Evolutionary conservation across 2,797 vertebrate species (phyloP).

Genomic region (Hipposideros larvatus): DNA sequence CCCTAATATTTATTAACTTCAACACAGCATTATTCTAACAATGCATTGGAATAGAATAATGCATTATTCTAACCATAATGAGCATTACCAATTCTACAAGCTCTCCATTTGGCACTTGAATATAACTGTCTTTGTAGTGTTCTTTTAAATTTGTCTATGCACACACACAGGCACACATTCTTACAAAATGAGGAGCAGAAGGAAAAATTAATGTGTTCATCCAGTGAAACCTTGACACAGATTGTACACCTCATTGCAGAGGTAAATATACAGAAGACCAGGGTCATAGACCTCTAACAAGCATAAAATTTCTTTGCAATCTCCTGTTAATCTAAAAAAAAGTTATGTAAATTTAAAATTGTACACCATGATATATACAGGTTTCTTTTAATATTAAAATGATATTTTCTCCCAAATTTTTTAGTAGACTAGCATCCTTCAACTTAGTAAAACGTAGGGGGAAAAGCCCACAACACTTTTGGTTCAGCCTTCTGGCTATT

Average conservation of each 20-base stretch:
- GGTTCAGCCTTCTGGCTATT: constrained; percentile 26
- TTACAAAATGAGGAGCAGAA: neutral
- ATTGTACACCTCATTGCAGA: neutral
- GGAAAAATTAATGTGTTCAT: neutral
- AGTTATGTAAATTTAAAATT: constrained; percentile 2
- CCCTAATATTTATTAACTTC: neutral
- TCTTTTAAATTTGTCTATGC: neutral
- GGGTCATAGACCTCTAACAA: neutral
- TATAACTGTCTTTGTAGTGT: neutral
- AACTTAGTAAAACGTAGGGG: neutral
- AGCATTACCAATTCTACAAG: neutral
- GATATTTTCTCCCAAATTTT: neutral
- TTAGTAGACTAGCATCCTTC: neutral
- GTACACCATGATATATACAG: neutral
- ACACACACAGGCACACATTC: neutral
- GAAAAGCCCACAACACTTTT: neutral
- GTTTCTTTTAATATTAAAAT: constrained; percentile 11
- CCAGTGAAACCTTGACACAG: neutral
- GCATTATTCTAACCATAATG: neutral
- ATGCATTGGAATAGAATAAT: too few relatives aligned
- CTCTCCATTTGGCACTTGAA: neutral
- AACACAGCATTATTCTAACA: neutral
- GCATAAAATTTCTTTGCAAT: neutral
- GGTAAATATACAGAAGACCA: neutral
- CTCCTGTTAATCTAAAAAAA: constrained; percentile 7